A percentile compares a stretch with the other conserved stretches of the same genome.
phyloP scores from a whole-genome alignment of 2,113 vertebrate genomes.

The Halichoeres trimaculatus region DNA sequence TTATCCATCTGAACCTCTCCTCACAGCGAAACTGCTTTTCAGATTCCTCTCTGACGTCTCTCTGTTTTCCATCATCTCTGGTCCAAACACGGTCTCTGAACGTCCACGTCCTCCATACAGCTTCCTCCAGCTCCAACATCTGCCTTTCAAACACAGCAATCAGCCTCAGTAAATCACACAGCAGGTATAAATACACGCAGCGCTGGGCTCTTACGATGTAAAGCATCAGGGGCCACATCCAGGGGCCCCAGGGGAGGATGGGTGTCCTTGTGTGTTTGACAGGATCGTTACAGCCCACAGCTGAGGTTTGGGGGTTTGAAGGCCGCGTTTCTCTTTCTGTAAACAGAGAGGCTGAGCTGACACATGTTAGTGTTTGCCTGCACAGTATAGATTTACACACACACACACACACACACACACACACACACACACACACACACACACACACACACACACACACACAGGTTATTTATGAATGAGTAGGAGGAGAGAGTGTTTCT shows the following conservation, averaged over 20 bases:
- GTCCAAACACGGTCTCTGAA: constrained; percentile 20
- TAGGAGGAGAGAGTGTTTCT: neutral
- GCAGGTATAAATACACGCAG: neutral
- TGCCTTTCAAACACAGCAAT: constrained; percentile 54
- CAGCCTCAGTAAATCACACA: constrained; percentile 3
- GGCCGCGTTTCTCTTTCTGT: neutral
- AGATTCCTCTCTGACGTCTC: neutral
- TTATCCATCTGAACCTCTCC: too few relatives aligned
- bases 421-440: neutral
- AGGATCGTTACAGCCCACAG: neutral
- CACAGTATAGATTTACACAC: neutral
- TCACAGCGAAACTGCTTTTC: too few relatives aligned
- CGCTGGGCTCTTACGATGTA: neutral
- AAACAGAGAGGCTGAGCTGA: neutral
- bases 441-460: neutral
- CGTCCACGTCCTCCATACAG: constrained; percentile 15
- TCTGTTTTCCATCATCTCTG: constrained; percentile 26
- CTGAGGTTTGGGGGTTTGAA: neutral
- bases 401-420: neutral
- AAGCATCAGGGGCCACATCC: neutral
- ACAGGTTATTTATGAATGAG: neutral
- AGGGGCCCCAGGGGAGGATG: neutral
- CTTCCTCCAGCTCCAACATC: constrained; percentile 51
- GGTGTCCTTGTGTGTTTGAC: constrained; percentile 26
- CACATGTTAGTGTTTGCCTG: constrained; percentile 22